Base-by-base conservation (phyloP, 2,797 vertebrate genomes). In the Halcyon badia region DNA sequence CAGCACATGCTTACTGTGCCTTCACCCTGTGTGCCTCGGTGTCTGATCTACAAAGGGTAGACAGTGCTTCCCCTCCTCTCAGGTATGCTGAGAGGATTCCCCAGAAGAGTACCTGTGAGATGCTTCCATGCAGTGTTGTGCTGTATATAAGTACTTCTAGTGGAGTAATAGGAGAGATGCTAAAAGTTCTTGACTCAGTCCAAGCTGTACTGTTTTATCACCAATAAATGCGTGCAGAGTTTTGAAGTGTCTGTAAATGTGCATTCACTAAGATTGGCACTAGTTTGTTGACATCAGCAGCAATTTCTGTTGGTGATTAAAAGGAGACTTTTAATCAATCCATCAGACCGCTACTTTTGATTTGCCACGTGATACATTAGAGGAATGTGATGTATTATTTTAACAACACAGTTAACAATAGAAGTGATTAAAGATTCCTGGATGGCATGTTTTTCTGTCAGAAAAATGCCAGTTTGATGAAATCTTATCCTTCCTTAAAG, bases 251-350 rank as follows among this genome's bases (percentile, higher is more conserved):
- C 78, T 85, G 14, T 77, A 90, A 92, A 54, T 14, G 57, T 75
- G 64, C 68, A 26, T 93, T 93, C 41, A 20, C 68, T 57, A 31
- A 90, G 64, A 26, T 3, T 71, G 56, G 37, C 46, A 46, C 72
- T 77, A 87, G 51, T 79, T 95, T 90, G 48, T 89, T 94, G 84
- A 69, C 25, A 73, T 71, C 71, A 64, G 77, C 73, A 84, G 85
- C 66, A 76, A 66, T 90, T 94, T 87, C 86, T 94, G 46, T 48
- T n/a, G 3, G 77, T 89, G 80, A 93, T 94, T 93, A 87, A 93
- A 93, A 78, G 52, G 42, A 94, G 24, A 64, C 37, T 66, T 82
- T 60, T 61, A 89, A 80, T 94, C 76, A 90, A 51, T 73, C 52
- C n/a, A 26, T 91, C 11, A 48, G 71, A 37, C 60, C 5, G 3